A percentile compares a stretch with the other conserved stretches of the same genome.
These are phyloP conservation scores for Oeneis ivallda DNA, from an alignment of 2,888 invertebrate species.

Conservation along the genomic window DNA sequence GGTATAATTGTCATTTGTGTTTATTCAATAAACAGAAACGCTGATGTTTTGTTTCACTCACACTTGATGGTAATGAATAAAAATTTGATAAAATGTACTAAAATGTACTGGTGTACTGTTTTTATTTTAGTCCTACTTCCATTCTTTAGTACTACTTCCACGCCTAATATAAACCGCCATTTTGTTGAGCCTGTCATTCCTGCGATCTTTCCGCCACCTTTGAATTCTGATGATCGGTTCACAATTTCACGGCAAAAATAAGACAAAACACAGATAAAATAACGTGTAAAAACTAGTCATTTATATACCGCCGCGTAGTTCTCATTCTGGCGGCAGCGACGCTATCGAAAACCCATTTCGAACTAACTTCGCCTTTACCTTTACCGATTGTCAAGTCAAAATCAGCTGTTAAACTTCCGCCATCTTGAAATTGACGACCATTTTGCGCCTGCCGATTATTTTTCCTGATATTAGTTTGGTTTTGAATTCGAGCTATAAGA, in stretches of 20 bases:
- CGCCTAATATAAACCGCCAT: no score
- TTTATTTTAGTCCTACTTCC: no score
- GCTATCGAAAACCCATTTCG: constrained; percentile 74
- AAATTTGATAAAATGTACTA: no score
- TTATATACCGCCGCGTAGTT: constrained; percentile 57
- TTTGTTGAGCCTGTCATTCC: no score
- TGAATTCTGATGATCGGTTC: neutral
- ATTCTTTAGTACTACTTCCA: no score
- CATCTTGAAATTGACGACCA: constrained; percentile 41
- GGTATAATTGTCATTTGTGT: no score
- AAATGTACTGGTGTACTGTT: no score
- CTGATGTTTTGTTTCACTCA: no score
- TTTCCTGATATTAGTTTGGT: constrained; percentile 39
- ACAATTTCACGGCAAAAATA: neutral
- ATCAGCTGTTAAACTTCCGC: constrained; percentile 36
- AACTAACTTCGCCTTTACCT: constrained; percentile 51
- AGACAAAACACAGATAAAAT: neutral
- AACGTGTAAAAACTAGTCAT: constrained; percentile 35
- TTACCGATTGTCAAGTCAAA: constrained; percentile 57
- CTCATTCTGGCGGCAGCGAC: constrained; percentile 62
- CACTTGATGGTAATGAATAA: no score
- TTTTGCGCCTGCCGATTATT: constrained; percentile 38
- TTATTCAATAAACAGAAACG: no score
- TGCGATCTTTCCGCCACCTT: neutral
- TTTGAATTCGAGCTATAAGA: neutral